Evolutionary conservation across 2,113 vertebrate genomes (phyloP).

Genomic region (Catharus minimus): DNA sequence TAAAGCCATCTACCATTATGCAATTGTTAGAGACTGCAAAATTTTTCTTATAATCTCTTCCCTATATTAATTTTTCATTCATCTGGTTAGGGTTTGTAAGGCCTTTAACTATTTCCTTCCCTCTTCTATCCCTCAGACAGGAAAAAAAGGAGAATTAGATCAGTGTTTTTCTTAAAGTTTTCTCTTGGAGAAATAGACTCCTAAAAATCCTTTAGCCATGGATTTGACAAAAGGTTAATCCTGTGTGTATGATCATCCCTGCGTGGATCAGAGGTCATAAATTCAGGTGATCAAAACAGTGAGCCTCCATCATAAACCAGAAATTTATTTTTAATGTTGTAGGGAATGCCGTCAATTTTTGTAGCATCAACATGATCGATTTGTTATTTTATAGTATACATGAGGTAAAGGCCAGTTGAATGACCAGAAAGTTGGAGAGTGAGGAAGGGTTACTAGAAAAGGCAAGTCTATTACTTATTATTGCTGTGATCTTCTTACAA

Average conservation of each 20-base stretch:
- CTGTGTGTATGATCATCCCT: background rate
- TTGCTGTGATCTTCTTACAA: background rate
- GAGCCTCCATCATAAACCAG: background rate
- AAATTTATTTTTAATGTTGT: background rate
- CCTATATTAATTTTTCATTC: background rate
- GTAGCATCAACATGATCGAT: background rate
- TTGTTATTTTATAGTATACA: background rate
- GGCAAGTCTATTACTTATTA: background rate
- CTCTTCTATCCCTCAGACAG: background rate
- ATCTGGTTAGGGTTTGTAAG: background rate
- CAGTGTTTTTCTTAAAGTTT: background rate
- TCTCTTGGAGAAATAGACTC: background rate
- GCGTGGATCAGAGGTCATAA: rapidly evolving
- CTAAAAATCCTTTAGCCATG: background rate
- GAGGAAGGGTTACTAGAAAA: background rate
- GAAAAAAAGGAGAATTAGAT: background rate
- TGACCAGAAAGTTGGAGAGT: background rate
- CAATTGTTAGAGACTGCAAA: background rate
- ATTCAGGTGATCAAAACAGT: background rate
- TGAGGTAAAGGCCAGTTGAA: background rate
- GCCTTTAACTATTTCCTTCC: background rate
- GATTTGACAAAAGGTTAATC: background rate
- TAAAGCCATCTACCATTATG: background rate
- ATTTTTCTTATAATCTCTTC: background rate
- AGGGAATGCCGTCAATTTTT: background rate